A percentile compares a stretch with the other conserved stretches of the same genome.
phyloP scores from a whole-genome alignment of 2,888 invertebrate genomes.

The Cryptocephalus primarius region DNA sequence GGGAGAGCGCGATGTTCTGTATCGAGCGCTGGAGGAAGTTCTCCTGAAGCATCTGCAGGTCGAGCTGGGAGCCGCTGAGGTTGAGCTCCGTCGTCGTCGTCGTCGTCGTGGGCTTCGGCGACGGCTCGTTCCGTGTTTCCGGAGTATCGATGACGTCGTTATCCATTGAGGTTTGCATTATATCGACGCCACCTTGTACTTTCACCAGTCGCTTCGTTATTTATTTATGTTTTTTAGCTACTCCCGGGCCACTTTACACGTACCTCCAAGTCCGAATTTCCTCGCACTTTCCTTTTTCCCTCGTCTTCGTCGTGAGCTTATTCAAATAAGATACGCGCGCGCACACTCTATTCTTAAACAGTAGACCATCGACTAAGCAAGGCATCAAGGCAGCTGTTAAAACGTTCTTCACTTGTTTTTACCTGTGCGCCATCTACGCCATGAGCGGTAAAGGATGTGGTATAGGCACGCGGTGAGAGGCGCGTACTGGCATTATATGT shows the following conservation, averaged over 20 bases:
- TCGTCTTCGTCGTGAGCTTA: background rate
- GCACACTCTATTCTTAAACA: conserved; percentile 47
- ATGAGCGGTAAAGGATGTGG: conserved; percentile 6
- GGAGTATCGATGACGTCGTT: background rate
- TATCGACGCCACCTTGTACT: conserved; percentile 2
- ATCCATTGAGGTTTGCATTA: conserved; percentile 16
- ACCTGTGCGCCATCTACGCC: conserved; percentile 33
- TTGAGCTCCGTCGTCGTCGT: background rate
- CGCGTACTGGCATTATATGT: no score
- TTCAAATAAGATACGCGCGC: conserved; percentile 35
- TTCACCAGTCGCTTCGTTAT: conserved; percentile 1
- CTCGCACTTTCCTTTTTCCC: background rate
- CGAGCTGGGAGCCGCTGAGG: conserved; percentile 14
- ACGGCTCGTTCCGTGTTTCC: conserved; percentile 8
- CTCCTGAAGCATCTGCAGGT: conserved; percentile 48
- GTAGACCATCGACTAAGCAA: conserved; percentile 41
- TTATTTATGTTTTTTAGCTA: background rate
- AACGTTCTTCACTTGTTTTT: conserved; percentile 30
- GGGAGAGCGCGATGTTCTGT: conserved; percentile 67
- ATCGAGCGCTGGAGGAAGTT: conserved; percentile 47
- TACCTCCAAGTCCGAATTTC: background rate
- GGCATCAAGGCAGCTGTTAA: conserved; percentile 28
- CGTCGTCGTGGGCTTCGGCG: conserved; percentile 6
- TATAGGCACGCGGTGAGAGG: no score
- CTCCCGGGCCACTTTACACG: background rate